Conservation (phyloP, 2,113 vertebrate species). For the Xenopus tropicalis region UCB_Xtro_10.0 CM004443.2:18093001-18093500, state of each 20-base stretch:
- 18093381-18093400: slow-evolving; percentile 61
- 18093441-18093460: slow-evolving; percentile 95
- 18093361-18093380: slow-evolving; percentile 69
- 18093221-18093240: slow-evolving; percentile 49
- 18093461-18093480: slow-evolving; percentile 93
- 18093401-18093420: slow-evolving; percentile 91
- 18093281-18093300: slow-evolving; percentile 46
- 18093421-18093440: slow-evolving; percentile 99
- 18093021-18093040: slow-evolving; percentile 44
- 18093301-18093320: slow-evolving; percentile 55
- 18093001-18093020: slow-evolving; percentile 31
- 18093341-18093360: slow-evolving; percentile 81
- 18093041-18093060: slow-evolving; percentile 71
- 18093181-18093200: slow-evolving; percentile 95
- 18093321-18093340: slow-evolving; percentile 67
- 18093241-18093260: slow-evolving; percentile 36
- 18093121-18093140: slow-evolving; percentile 68
- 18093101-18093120: slow-evolving; percentile 65
- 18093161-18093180: slow-evolving; percentile 94
- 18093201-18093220: slow-evolving; percentile 70
- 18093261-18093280: slow-evolving; percentile 50
- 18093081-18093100: slow-evolving; percentile 65
- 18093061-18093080: slow-evolving; percentile 69
- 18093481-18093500: slow-evolving; percentile 78
- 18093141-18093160: slow-evolving; percentile 55